Evolutionary conservation across 2,888 invertebrate species (phyloP).

Genomic region (Sinopyrophorus schimmeli): DNA sequence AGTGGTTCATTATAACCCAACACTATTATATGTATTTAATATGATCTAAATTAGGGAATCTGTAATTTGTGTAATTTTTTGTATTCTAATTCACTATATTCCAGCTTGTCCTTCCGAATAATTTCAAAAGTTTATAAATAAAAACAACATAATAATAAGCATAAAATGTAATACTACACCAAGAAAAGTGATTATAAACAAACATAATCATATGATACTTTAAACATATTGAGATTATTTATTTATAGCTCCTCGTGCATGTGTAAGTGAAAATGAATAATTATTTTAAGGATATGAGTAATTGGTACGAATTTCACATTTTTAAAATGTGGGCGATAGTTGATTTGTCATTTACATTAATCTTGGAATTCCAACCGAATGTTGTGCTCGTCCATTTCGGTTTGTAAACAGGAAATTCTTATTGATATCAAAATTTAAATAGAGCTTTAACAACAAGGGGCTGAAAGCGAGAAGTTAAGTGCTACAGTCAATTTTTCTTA

Average conservation of each 20-base stretch:
- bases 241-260: conserved; percentile 5
- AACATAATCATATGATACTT: too few relatives aligned
- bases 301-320: conserved; percentile 4
- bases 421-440: conserved; percentile 4
- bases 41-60: too few relatives aligned
- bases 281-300: conserved; percentile 10
- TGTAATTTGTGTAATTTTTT: too few relatives aligned
- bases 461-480: not conserved
- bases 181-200: too few relatives aligned
- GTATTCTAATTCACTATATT: too few relatives aligned
- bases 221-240: too few relatives aligned
- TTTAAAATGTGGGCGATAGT: conserved; percentile 1
- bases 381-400: conserved; percentile 8
- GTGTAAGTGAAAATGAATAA: conserved; percentile 10
- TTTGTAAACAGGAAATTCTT: conserved; percentile 27
- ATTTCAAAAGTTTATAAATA: too few relatives aligned
- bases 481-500: not conserved
- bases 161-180: too few relatives aligned
- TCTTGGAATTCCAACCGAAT: conserved; percentile 9
- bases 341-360: conserved; percentile 6
- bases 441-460: not conserved
- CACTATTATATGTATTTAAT: too few relatives aligned
- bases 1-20: too few relatives aligned
- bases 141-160: too few relatives aligned
- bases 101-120: too few relatives aligned